Base-by-base conservation (phyloP, 2,113 vertebrate genomes). In the Urocolius indicus region DNA sequence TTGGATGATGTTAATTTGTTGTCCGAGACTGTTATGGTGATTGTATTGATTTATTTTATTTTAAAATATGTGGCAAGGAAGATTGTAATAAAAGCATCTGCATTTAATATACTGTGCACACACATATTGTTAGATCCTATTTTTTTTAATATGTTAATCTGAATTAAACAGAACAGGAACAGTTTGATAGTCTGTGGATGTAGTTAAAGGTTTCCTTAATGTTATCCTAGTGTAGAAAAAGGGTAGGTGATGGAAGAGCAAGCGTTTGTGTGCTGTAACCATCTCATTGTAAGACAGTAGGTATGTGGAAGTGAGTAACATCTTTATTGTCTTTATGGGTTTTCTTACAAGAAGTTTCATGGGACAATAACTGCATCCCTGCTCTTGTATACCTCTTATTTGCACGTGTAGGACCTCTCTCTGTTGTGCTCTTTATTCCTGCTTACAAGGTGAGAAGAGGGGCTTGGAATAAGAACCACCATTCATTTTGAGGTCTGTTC, bases 21-120 rank as follows among this genome's bases (percentile, higher is more conserved):
- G 89, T 95, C 94, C 78, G 74, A 94, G 88, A 93, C 46, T 91
- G 77, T 95, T 95, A 72, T 0, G 32, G 95, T 97, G 96, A 95
- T 95, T 97, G 95, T 97, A 96, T 58, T 95, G 76, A 93, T 94
- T 93, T 72, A 87, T 78, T 96, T 95, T 87, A 93, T 89, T 96
- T 94, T 93, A 62, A 75, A 92, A 52, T 96, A 91, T 76, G 65
- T 95, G 94, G 94, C 94, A 95, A 95, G 94, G 95, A 97, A 95
- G 96, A 97, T 92, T 97, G 94, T 96, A 97, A 97, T 97, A 97
- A 97, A 97, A 94, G 30, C 49, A 94, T 93, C 79, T 94, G 84
- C 52, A 2, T 94, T 92, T 95, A 92, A 85, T 90, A 93, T 88
- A 86, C 77, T n/a, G 29, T 94, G 82, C 82, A 85, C 85, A 94